These are phyloP conservation scores for Malurus splendens DNA, from an alignment of 2,797 vertebrate genomes.

Conservation along the genomic window DNA sequence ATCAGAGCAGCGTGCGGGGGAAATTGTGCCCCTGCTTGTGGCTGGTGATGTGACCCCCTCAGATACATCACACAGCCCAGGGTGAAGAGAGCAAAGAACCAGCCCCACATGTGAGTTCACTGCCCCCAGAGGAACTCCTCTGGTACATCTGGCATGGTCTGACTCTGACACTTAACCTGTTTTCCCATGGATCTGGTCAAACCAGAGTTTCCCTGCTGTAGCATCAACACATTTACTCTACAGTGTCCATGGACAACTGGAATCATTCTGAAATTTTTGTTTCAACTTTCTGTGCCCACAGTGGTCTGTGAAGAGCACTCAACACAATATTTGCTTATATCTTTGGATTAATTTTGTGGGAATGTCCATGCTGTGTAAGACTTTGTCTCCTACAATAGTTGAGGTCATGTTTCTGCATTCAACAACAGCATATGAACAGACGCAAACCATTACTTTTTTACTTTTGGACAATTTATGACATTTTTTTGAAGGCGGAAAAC, in stretches of 20 bases:
- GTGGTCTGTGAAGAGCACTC: neutral
- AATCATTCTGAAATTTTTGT: neutral
- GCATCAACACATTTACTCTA: neutral
- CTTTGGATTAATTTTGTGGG: neutral
- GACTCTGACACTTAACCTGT: accelerated
- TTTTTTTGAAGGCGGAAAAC: neutral
- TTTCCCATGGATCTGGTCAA: neutral
- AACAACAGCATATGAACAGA: neutral
- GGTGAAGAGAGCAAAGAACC: neutral
- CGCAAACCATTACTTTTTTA: neutral
- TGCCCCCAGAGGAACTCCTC: neutral
- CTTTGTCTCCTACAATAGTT: neutral
- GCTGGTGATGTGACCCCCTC: neutral
- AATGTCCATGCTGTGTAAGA: accelerated
- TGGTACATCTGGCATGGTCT: neutral
- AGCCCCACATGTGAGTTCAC: accelerated
- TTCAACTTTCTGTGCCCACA: neutral
- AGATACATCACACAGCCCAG: neutral
- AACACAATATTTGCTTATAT: neutral
- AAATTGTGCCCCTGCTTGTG: neutral
- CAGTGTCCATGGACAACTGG: neutral
- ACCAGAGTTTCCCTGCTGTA: neutral
- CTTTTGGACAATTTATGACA: neutral
- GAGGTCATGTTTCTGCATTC: neutral
- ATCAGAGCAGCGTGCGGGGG: neutral